Evolutionary conservation across 2,113 vertebrate genomes (phyloP), one percentile per base, ranked within the genome.

Genomic region (Anas platyrhynchos): DNA sequence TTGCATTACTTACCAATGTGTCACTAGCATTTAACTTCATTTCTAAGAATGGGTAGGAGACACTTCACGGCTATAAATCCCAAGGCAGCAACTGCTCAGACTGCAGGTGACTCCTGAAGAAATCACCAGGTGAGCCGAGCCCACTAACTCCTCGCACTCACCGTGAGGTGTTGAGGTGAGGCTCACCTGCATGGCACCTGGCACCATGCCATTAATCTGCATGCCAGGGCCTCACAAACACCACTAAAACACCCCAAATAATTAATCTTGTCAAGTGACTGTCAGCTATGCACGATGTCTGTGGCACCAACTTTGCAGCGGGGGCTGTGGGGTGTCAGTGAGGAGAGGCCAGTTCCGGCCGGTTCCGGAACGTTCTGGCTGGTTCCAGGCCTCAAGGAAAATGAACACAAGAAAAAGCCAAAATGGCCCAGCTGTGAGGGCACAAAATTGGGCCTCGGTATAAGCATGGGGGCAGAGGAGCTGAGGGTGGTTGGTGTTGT

Each of bases 1-100:
- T 59, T 83, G 36, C n/a, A 9, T 20, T 52, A n/a, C 43, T 38
- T 6, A 48, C 15, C 8, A 0, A 3, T 1, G 18, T 0, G 1
- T 41, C 52, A 67, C 12, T 20, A 4, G 0, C 7, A 23, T 75
- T 71, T 12, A 61, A 43, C 11, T 72, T 6, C 2, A 18, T 56
- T 77, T 43, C 11, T 63, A 41, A 68, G 31, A 54, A 46, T 0
- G 2, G 14, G 7, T 4, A 58, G 55, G 43, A 22, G 1, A n/a
- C 43, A 9, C 43, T 13, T 16, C 9, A 32, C 10, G 10, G 27
- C 34, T 31, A 32, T 63, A 85, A 68, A 43, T 38, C 13, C 21
- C 3, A 32, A 36, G 23, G 56, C 11, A 52, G 48, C 8, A 13
- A 20, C 16, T 5, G 9, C 3, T 4, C 10, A 15, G 38, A 43